These are phyloP conservation scores for Spodoptera picta DNA, from an alignment of 2,888 invertebrate species.

Conservation along the genomic window DNA sequence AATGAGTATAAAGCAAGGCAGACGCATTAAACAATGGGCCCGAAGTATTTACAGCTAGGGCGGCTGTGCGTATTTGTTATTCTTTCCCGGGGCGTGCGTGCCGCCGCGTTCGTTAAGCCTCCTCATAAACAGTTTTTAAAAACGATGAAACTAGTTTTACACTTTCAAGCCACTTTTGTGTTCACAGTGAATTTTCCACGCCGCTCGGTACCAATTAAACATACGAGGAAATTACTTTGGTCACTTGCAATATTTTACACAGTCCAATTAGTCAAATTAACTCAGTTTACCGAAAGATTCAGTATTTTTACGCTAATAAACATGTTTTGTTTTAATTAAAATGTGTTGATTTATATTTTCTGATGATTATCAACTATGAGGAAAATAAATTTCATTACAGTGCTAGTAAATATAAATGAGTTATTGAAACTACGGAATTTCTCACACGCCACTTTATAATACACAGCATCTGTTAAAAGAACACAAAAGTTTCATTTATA, in stretches of 20 bases:
- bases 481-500: slow-evolving; percentile 6
- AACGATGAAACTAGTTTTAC: slow-evolving; percentile 60
- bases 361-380: slow-evolving; percentile 5
- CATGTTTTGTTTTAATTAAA: slow-evolving; percentile 33
- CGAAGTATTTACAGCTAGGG: slow-evolving; percentile 54
- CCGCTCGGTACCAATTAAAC: slow-evolving; percentile 48
- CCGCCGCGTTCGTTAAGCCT: slow-evolving; percentile 65
- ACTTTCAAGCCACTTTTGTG: slow-evolving; percentile 48
- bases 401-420: too few relatives aligned
- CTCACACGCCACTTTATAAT: neutral
- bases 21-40: slow-evolving; percentile 39
- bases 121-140: slow-evolving; percentile 63
- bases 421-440: too few relatives aligned
- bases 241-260: slow-evolving; percentile 54
- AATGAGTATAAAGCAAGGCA: slow-evolving; percentile 32
- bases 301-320: slow-evolving; percentile 43
- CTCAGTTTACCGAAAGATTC: slow-evolving; percentile 36
- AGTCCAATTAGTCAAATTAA: slow-evolving; percentile 55
- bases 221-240: slow-evolving; percentile 48
- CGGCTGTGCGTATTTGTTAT: slow-evolving; percentile 59
- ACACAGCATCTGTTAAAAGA: neutral
- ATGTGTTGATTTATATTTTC: slow-evolving; percentile 28
- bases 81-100: slow-evolving; percentile 65
- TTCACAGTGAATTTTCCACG: slow-evolving; percentile 43
- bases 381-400: too few relatives aligned